Percentiles rank a stretch among this genome's conserved stretches.
phyloP scores from a whole-genome alignment of 1,140 invertebrate species.

The Protaetia brevitarsis region DNA sequence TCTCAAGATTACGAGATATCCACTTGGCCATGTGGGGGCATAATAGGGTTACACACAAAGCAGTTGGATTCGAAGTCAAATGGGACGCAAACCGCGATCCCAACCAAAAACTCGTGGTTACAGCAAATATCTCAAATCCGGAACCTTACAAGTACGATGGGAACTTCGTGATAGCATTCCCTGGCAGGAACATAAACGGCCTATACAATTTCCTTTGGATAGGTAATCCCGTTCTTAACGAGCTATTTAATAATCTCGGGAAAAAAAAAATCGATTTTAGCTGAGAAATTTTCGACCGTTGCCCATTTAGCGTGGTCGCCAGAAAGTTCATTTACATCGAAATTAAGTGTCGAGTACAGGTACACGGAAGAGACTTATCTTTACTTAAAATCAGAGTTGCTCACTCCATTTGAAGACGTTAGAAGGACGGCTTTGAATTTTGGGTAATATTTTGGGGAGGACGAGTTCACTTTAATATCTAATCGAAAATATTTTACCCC shows the following conservation, averaged over 20 bases:
- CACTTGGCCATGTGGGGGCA: constrained; percentile 60
- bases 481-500: constrained; percentile 51
- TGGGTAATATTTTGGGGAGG: constrained; percentile 50
- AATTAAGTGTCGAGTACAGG: constrained; percentile 52
- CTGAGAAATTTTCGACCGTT: constrained; percentile 34
- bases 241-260: constrained; percentile 50
- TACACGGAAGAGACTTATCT: constrained; percentile 43
- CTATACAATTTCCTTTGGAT: constrained; percentile 56
- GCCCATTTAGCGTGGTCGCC: constrained; percentile 57
- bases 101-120: constrained; percentile 61
- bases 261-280: constrained; percentile 29
- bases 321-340: constrained; percentile 53
- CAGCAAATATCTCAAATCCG: constrained; percentile 51
- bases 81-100: constrained; percentile 83
- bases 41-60: constrained; percentile 57
- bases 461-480: background rate
- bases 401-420: constrained; percentile 74
- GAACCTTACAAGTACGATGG: constrained; percentile 59
- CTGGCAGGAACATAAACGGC: constrained; percentile 65
- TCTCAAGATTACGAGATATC: constrained; percentile 67
- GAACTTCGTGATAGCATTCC: constrained; percentile 65
- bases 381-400: constrained; percentile 54
- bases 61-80: constrained; percentile 66
- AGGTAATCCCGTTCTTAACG: constrained; percentile 57
- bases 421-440: constrained; percentile 62